Base-by-base conservation (phyloP, 2,888 invertebrate genomes). In the Xestobium rufovillosum region DNA sequence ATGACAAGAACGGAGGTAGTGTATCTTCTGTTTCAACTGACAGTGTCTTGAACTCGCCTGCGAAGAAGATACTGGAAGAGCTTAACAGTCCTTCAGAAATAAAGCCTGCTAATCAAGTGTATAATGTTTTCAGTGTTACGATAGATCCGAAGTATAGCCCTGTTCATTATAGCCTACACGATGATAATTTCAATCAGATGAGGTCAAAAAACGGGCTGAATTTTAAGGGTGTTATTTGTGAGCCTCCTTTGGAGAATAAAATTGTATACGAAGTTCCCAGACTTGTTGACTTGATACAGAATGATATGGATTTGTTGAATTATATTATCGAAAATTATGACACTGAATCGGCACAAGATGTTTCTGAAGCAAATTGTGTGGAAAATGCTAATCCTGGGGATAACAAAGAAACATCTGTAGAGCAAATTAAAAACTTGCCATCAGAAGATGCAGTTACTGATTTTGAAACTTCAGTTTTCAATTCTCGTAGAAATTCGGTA, bases 41-140 rank as follows among this genome's bases (percentile, higher is more conserved):
- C 16, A 29, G 15, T 31, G 27, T n/a, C 14, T 28, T 45, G 4
- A 43, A 40, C 35, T 52, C 46, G 26, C 45, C 50, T n/a, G 51
- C 42, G 19, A 53, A 51, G 34, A 48, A 52, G 17, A 44, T 61
- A 28, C 43, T 61, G 35, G 56, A 59, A 34, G 60, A 61, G 48
- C 46, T 65, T 25, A 63, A 60, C 42, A 54, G 54, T 44, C 46
- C 62, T n/a, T 43, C 50, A 30, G 59, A 60, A 37, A 56, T 63
- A 27, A 54, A 61, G 44, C 63, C 63, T 11, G 53, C 48, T 14
- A 59, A 59, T 43, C 64, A 62, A 55, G 57, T 66, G 31, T 66
- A 55, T 40, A 66, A 62, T 45, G 60, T 66, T 36, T 66, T 63
- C 48, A 65, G 61, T 44, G 62, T 65, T 47, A 59, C 55, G 42